Conservation (phyloP, 2,888 invertebrate genomes). For the Hydrotaea cyrtoneurina region DNA sequence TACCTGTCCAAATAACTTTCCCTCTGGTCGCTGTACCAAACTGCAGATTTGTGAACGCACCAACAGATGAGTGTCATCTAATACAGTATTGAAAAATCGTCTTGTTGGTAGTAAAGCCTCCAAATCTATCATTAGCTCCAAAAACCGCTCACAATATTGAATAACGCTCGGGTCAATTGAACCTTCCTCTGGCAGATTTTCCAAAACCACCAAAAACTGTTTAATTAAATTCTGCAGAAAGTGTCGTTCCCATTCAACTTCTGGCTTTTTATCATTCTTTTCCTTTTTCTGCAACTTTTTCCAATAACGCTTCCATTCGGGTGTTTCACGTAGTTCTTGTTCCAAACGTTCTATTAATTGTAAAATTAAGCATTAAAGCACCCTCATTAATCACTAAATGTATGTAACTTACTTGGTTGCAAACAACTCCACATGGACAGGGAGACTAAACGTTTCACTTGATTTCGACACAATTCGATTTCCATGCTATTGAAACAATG, state of each 20-base stretch:
- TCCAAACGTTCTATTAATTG: conserved; percentile 86
- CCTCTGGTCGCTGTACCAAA: conserved; percentile 88
- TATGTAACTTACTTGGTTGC: conserved; percentile 85
- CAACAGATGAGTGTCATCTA: conserved; percentile 97
- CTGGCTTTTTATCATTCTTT: conserved; percentile 85
- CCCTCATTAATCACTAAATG: not conserved
- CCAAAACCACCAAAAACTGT: conserved; percentile 91
- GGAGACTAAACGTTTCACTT: conserved; percentile 94
- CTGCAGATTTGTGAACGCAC: conserved; percentile 92
- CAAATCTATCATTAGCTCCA: conserved; percentile 97
- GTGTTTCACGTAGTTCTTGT: conserved; percentile 91
- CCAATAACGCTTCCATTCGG: conserved; percentile 96
- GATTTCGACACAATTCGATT: conserved; percentile 94
- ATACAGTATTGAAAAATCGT: conserved; percentile 96
- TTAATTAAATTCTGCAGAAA: conserved; percentile 92
- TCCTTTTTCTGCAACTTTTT: conserved; percentile 91
- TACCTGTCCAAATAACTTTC: conserved; percentile 95
- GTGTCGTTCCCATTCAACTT: conserved; percentile 90
- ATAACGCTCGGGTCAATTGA: conserved; percentile 83
- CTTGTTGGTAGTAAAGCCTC: conserved; percentile 97
- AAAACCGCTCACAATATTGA: conserved; percentile 95
- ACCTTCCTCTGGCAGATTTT: conserved; percentile 86
- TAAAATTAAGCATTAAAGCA: not conserved
- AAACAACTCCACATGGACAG: conserved; percentile 96
- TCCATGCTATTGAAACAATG: conserved; percentile 99